These are phyloP conservation scores for Chalcosyrphus nemorum DNA, from an alignment of 2,888 invertebrate genomes.

Conservation along the genomic window DNA sequence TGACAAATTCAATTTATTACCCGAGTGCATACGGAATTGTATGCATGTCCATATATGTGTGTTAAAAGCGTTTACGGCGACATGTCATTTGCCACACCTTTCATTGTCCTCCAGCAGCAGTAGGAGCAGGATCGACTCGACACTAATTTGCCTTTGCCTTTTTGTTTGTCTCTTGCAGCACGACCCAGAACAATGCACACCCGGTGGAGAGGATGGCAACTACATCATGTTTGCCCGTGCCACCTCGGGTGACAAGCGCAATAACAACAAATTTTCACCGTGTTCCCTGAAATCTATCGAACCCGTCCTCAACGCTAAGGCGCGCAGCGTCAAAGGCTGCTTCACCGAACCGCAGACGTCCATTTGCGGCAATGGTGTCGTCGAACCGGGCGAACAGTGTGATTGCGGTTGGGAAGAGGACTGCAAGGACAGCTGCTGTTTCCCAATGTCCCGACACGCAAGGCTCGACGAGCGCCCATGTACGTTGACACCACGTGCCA, in stretches of 20 bases:
- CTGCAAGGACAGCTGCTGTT: constrained; percentile 96
- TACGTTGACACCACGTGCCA: constrained; percentile 88
- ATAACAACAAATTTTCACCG: constrained; percentile 98
- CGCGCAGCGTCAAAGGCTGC: constrained; percentile 94
- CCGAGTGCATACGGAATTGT: constrained; percentile 10
- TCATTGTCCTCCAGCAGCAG: constrained; percentile 17
- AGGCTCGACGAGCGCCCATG: constrained; percentile 92
- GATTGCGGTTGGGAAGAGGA: constrained; percentile 99
- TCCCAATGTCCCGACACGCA: constrained; percentile 92
- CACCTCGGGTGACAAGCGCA: constrained; percentile 98
- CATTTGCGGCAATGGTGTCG: constrained; percentile 99
- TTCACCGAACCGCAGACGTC: constrained; percentile 96
- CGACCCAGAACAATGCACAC: constrained; percentile 96
- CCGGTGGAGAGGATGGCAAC: constrained; percentile 98
- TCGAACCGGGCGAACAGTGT: constrained; percentile 98
- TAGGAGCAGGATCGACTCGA: no score
- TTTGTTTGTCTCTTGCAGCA: constrained; percentile 85
- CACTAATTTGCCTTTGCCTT: constrained; percentile 57
- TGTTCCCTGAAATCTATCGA: constrained; percentile 96
- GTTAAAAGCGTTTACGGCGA: constrained; percentile 33
- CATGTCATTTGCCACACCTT: constrained; percentile 47
- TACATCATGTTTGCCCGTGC: constrained; percentile 99
- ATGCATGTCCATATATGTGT: constrained; percentile 4
- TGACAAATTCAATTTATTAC: constrained; percentile 57
- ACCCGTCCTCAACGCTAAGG: constrained; percentile 95